These are phyloP conservation scores for Syngnathus acus DNA, from an alignment of 2,797 vertebrate genomes.

Conservation along the genomic window DNA sequence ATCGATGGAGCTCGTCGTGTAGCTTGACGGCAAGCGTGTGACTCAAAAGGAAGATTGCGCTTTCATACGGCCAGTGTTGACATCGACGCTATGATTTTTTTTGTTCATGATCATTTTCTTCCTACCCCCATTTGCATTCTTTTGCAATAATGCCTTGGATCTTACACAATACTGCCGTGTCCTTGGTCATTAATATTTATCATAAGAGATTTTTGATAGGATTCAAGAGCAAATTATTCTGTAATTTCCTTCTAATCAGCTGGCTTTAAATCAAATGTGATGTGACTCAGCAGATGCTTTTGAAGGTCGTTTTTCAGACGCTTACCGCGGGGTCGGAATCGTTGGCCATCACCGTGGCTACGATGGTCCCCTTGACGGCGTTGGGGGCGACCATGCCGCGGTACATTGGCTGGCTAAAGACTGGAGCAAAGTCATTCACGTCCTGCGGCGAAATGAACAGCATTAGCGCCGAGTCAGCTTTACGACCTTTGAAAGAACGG, in stretches of 20 bases:
- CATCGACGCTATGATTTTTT: no score
- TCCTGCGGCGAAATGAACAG: constrained; percentile 73
- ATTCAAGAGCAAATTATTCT: no score
- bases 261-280: constrained; percentile 20
- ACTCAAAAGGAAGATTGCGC: constrained; percentile 18
- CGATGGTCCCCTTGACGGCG: constrained; percentile 85
- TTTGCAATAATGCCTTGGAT: not conserved
- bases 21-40: constrained; percentile 22
- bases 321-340: constrained; percentile 90
- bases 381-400: constrained; percentile 93
- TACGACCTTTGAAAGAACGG: not conserved
- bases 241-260: constrained; percentile 6
- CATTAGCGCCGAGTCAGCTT: not conserved
- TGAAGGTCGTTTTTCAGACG: constrained; percentile 20
- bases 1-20: constrained; percentile 25
- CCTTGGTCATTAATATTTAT: constrained; percentile 25
- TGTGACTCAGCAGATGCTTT: constrained; percentile 21
- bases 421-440: constrained; percentile 94
- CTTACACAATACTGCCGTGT: not conserved
- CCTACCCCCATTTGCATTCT: not conserved
- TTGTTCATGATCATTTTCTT: no score
- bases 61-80: constrained; percentile 16
- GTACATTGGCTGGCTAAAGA: constrained; percentile 82
- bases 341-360: constrained; percentile 81
- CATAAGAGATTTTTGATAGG: no score